These are phyloP conservation scores for Metacarcinus magister DNA, from an alignment of 2,888 invertebrate genomes.

Conservation along the genomic window DNA sequence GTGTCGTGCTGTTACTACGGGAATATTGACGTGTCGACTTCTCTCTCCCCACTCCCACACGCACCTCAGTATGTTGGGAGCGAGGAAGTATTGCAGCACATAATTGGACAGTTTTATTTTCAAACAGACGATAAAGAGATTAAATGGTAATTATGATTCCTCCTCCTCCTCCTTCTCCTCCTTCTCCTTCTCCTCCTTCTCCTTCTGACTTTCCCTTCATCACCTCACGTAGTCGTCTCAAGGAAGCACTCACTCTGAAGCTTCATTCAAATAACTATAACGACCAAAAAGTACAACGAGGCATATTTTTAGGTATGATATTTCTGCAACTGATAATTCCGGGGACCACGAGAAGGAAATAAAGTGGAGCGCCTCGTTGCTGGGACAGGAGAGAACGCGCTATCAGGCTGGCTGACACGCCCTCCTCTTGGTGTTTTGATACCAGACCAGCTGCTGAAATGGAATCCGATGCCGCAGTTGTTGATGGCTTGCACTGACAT, in stretches of 20 bases:
- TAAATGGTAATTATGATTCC: background rate
- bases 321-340: background rate
- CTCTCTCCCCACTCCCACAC: background rate
- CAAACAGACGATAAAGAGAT: background rate
- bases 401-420: constrained; percentile 7
- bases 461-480: constrained; percentile 29
- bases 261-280: background rate
- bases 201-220: background rate
- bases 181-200: constrained; percentile 6
- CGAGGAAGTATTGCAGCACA: background rate
- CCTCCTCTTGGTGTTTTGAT: background rate
- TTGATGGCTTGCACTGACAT: background rate
- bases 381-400: background rate
- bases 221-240: background rate
- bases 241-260: background rate
- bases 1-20: constrained; percentile 44
- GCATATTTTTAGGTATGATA: constrained; percentile 10
- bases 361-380: background rate
- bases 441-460: background rate
- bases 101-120: background rate
- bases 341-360: background rate
- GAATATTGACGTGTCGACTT: background rate
- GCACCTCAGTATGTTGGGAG: background rate
- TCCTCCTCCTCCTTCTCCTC: background rate
- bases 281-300: background rate